These are phyloP conservation scores for Eupithecia subfuscata DNA, from an alignment of 2,888 invertebrate genomes.

Conservation along the genomic window DNA sequence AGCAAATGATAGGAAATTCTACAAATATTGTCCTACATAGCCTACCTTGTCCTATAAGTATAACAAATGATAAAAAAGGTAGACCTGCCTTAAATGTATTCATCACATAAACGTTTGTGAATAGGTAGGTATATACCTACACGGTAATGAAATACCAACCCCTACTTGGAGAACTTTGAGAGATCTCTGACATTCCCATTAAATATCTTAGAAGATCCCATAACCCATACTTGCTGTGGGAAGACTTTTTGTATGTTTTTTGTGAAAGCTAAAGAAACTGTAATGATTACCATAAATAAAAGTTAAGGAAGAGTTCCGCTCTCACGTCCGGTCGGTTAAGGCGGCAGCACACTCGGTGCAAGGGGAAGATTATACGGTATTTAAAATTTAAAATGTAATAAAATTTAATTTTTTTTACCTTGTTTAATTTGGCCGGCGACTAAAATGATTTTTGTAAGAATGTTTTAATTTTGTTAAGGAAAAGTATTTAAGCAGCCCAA, in stretches of 20 bases:
- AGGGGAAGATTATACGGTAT: not conserved
- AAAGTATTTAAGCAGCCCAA: too few relatives aligned
- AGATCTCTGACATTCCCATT: conserved; percentile 10
- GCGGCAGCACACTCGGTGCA: conserved; percentile 46
- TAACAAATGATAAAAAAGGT: not conserved
- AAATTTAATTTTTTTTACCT: too few relatives aligned
- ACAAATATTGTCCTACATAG: not conserved
- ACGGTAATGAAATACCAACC: too few relatives aligned
- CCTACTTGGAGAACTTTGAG: too few relatives aligned
- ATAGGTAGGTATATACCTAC: too few relatives aligned
- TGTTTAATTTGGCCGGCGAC: too few relatives aligned
- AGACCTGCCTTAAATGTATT: not conserved
- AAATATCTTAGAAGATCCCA: not conserved
- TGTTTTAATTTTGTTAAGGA: too few relatives aligned
- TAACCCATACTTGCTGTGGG: conserved; percentile 64
- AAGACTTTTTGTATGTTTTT: conserved; percentile 62
- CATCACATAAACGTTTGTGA: not conserved
- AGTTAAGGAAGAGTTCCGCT: conserved; percentile 75
- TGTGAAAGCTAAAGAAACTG: conserved; percentile 55
- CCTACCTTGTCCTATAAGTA: not conserved
- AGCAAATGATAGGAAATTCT: not conserved
- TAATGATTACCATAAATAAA: conserved; percentile 73
- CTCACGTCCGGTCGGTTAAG: conserved; percentile 68
- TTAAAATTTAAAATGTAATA: too few relatives aligned
- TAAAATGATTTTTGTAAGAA: too few relatives aligned